Conservation (phyloP, 2,888 invertebrate genomes). For the Chrysolina haemoptera region DNA sequence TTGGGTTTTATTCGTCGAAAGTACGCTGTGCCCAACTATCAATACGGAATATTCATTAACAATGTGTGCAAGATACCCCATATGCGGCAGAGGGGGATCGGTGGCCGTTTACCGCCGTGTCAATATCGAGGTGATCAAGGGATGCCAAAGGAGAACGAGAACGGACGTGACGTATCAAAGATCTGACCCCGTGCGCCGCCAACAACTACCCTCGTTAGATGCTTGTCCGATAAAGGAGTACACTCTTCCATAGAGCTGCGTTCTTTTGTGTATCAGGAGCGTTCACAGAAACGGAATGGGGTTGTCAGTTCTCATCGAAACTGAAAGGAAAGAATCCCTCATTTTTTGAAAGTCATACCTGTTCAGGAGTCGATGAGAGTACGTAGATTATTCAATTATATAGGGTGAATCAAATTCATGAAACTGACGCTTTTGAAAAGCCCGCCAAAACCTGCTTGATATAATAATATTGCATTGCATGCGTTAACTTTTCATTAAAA, state of each 20-base stretch:
- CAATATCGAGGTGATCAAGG: slow-evolving; percentile 59
- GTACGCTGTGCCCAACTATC: not conserved
- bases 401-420: no score
- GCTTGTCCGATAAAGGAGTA: slow-evolving; percentile 65
- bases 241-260: slow-evolving; percentile 52
- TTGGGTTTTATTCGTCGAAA: not conserved
- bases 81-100: slow-evolving; percentile 10
- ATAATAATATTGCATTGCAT: no score
- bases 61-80: slow-evolving; percentile 13
- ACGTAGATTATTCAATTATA: no score
- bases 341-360: not conserved
- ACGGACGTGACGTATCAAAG: slow-evolving; percentile 68
- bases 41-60: slow-evolving; percentile 4
- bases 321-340: not conserved
- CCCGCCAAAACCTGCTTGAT: no score
- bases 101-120: slow-evolving; percentile 53
- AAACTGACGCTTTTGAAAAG: no score
- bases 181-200: slow-evolving; percentile 62
- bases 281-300: slow-evolving; percentile 6
- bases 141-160: slow-evolving; percentile 55
- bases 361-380: not conserved
- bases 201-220: slow-evolving; percentile 63
- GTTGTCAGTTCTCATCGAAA: not conserved
- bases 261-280: slow-evolving; percentile 36
- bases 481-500: no score